These are phyloP conservation scores for Sarcophaga bullata DNA, from an alignment of 1,140 invertebrate species.

Conservation along the genomic window DNA sequence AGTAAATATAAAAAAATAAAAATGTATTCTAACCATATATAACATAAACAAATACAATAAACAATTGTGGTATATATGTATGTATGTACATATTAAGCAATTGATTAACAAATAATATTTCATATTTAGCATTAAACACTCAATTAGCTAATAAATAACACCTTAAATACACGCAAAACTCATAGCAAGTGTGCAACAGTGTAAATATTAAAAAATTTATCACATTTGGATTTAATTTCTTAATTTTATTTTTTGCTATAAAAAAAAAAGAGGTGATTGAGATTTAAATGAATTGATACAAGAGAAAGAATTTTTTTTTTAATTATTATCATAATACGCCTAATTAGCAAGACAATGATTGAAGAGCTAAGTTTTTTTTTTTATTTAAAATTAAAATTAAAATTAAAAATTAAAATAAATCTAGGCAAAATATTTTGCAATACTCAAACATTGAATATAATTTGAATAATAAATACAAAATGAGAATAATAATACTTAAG, in stretches of 20 bases:
- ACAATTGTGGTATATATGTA: neutral
- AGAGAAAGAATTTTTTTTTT: neutral
- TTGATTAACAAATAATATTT: neutral
- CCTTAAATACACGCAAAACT: neutral
- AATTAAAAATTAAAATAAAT: neutral
- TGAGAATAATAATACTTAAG: neutral
- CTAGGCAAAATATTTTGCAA: neutral
- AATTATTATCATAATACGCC: constrained; percentile 13
- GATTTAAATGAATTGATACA: neutral
- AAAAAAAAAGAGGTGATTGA: neutral
- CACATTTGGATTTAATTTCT: neutral
- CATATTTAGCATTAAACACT: neutral
- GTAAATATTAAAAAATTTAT: too few species aligned
- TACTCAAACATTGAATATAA: too few species aligned
- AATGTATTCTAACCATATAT: too few species aligned
- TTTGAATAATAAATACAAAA: neutral
- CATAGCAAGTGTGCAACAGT: too few species aligned
- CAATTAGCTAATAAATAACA: neutral
- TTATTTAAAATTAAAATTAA: neutral
- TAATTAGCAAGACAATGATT: constrained; percentile 1
- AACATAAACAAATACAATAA: too few species aligned
- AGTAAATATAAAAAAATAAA: neutral
- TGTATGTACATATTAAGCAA: too few species aligned
- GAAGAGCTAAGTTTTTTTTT: neutral
- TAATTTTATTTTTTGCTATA: too few species aligned